These are phyloP conservation scores for Seriola rivoliana DNA, from an alignment of 2,113 vertebrate genomes.

Conservation along the genomic window DNA sequence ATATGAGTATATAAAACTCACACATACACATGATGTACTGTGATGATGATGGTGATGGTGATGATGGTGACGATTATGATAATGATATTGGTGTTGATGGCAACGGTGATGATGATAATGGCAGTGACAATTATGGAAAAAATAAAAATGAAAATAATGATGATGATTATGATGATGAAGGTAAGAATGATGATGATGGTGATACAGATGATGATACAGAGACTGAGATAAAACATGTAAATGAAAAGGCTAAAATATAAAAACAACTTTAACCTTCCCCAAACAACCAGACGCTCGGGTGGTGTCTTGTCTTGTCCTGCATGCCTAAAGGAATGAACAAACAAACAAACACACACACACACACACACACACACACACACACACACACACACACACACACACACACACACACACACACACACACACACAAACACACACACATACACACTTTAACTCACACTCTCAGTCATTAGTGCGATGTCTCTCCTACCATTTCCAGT, in stretches of 20 bases:
- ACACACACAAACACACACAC: conserved; percentile 17
- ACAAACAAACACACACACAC: background rate
- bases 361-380: conserved; percentile 10
- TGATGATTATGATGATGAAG: background rate
- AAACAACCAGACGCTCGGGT: background rate
- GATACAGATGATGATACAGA: background rate
- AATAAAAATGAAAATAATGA: background rate
- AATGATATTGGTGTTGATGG: no score
- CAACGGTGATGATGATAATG: background rate
- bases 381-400: conserved; percentile 12
- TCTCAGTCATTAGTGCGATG: conserved; percentile 72
- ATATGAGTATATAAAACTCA: background rate
- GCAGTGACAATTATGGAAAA: background rate
- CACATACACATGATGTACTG: background rate
- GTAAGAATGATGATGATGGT: background rate
- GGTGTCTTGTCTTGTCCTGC: conserved; percentile 1
- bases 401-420: conserved; percentile 13
- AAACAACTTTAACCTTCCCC: conserved; percentile 13
- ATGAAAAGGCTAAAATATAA: background rate
- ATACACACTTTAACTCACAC: conserved; percentile 23
- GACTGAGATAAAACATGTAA: background rate
- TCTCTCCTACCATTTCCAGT: conserved; percentile 72
- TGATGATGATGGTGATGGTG: background rate
- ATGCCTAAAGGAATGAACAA: background rate
- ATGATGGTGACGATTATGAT: background rate